Evolutionary conservation across 1,140 invertebrate species (phyloP), one percentile per base, ranked within the genome.

Genomic region (Diachasmimorpha longicaudata): DNA sequence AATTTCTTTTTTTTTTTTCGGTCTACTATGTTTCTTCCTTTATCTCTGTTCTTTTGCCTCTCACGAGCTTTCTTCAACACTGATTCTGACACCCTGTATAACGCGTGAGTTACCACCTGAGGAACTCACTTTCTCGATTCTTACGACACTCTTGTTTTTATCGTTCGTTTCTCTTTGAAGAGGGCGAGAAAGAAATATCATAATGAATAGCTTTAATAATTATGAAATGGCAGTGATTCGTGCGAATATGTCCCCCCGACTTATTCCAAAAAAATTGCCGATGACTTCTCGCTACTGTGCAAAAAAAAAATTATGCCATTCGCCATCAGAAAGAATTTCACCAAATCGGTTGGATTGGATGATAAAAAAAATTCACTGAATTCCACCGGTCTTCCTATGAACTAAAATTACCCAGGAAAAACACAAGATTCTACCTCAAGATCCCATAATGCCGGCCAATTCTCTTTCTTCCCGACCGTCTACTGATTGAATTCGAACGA

Each of bases 51-150:
- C 31, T 36, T 52, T 72, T 67, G 23, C 70, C 70, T 44, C 75
- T 23, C 46, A 46, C 67, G 52, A 76, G 52, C 70, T 72, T 55
- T 72, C 44, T 48, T 68, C 66, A 37, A 68, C 71, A 55, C 71
- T 73, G 71, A 73, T 73, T 55, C 71, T 73, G 71, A 73, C 71
- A 73, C 71, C 71, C 52, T 42, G 52, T 73, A 73, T 73, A 66
- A 76, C 75, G 71, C 42, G 75, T 67, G 70, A 68, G 70, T 76
- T 76, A 76, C 70, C 75, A 76, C 52, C 75, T 75, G 71, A n/a
- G 52, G 44, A 69, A 78, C 70, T 63, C 58, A 63, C 58, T 63
- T 63, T 63, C 58, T 63, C 58, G 58, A 25, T 23, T 23, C 58
- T 63, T 31, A 19, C 21, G 23, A 31, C 58, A 63, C 58, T 4